Evolutionary conservation across 2,797 vertebrate genomes (phyloP), one percentile per base, ranked within the genome.

Genomic region (Buphagus erythrorhynchus): DNA sequence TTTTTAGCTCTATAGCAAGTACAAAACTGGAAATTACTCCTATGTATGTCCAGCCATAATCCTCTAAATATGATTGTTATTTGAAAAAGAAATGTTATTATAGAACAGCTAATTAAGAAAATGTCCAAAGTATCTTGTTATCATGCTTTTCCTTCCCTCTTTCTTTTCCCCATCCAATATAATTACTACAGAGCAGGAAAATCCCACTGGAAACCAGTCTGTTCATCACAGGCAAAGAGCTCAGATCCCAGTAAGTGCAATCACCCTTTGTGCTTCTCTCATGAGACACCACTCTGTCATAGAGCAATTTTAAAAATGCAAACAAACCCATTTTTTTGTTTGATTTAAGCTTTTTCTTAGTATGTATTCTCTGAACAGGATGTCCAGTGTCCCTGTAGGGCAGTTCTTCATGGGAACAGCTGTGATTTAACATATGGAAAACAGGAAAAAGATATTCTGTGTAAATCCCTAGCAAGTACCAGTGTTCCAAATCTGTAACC

Each of bases 241-340:
- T 99, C 95, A 98, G 98, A 96, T 97, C 99, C 82, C 99, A 98
- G 99, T 99, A 97, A 98, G 98, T 98, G 45, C 78, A 63, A 38
- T 68, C 55, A 54, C 40, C 28, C 18, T 55, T 71, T 21, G 11
- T 17, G 62, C 54, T 46, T 22, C 10, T 65, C 31, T 62, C 57
- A 10, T 49, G 49, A 59, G 28, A 19, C 10, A 48, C 17, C 40
- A 28, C 35, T 14, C n/a, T 77, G 25, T 45, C 43, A 25, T 6
- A 36, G 7, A 45, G 16, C 36, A 36, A 33, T 48, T 4, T 3
- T 13, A 20, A 43, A 69, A 59, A 22, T 4, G 6, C 14, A 59
- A n/a, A 35, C 22, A 63, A 43, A 52, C 22, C 3, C 43, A 5
- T 26, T 52, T 68, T 17, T 57, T 73, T 51, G 13, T 58, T 85